Percentiles rank a stretch among this genome's conserved stretches.
Evolutionary conservation across 2,113 vertebrate species (phyloP).

Genomic region (Takifugu flavidus): DNA sequence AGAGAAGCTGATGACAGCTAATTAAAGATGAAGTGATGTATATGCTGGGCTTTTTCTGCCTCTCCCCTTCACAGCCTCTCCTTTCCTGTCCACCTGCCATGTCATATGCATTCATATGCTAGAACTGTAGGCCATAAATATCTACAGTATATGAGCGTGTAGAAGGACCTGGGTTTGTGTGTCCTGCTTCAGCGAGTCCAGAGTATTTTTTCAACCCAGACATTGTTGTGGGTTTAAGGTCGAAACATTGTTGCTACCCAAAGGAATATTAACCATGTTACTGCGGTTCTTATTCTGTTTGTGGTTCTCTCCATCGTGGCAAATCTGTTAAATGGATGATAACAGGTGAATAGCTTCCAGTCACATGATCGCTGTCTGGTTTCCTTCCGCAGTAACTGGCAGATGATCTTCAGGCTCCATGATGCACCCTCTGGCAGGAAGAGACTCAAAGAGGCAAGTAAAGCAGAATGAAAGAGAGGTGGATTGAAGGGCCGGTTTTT

Average conservation of each 20-base stretch:
- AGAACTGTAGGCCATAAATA: constrained; percentile 21
- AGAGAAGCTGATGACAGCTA: constrained; percentile 71
- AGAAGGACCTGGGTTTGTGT: background rate
- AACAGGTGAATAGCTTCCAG: too few species aligned
- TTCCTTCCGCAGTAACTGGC: too few species aligned
- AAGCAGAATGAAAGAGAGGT: constrained; percentile 3
- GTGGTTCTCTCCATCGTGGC: too few species aligned
- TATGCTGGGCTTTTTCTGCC: constrained; percentile 26
- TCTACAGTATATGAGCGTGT: constrained; percentile 28
- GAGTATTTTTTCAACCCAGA: background rate
- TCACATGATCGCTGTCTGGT: too few species aligned
- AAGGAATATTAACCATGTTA: too few species aligned
- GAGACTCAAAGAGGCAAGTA: constrained; percentile 9
- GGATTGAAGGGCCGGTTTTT: constrained; percentile 30
- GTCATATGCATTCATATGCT: constrained; percentile 29
- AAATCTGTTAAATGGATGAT: too few species aligned
- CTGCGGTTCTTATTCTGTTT: too few species aligned
- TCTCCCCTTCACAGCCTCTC: background rate
- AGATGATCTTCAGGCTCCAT: constrained; percentile 33
- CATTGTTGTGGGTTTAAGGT: background rate
- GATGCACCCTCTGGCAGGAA: constrained; percentile 35
- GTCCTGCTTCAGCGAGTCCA: background rate
- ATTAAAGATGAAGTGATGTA: constrained; percentile 75
- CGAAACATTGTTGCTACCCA: background rate
- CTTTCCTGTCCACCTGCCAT: constrained; percentile 58